Percentiles rank a stretch among this genome's conserved stretches.
Conservation (phyloP, 2,797 vertebrate species). For the Hippocampus kuda region DNA sequence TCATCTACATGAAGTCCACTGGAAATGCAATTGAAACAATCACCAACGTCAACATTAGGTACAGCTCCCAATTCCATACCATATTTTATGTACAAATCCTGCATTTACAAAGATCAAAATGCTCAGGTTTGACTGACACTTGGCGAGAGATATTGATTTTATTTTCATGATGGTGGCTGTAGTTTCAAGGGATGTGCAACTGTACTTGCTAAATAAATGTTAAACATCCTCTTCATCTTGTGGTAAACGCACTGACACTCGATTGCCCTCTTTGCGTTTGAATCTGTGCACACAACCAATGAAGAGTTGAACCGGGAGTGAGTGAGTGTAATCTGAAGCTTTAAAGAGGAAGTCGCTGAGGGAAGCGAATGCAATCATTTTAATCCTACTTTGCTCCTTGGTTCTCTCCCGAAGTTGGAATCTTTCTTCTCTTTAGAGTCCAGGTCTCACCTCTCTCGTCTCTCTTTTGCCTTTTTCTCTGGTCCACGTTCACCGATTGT, state of each 20-base stretch:
- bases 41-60: not conserved
- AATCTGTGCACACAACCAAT: conserved; percentile 1
- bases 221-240: not conserved
- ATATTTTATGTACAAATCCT: too few relatives aligned
- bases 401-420: conserved; percentile 36
- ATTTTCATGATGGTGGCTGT: too few relatives aligned
- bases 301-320: conserved; percentile 13
- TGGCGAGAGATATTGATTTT: too few relatives aligned
- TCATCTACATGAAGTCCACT: not conserved
- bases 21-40: not conserved
- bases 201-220: not conserved
- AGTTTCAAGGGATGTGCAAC: too few relatives aligned
- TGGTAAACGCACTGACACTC: not conserved
- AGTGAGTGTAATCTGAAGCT: conserved; percentile 49
- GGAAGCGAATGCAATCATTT: conserved; percentile 63
- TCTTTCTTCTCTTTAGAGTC: conserved; percentile 29
- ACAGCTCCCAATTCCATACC: not conserved
- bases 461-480: conserved; percentile 5
- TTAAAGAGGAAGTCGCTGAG: conserved; percentile 54
- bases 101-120: not conserved
- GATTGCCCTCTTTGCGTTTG: not conserved
- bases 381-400: conserved; percentile 49
- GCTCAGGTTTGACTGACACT: too few relatives aligned
- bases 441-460: conserved; percentile 9
- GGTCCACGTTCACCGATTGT: conserved; percentile 52